Evolutionary conservation across 2,113 vertebrate genomes (phyloP).

Genomic region (Gallinago undulata): DNA sequence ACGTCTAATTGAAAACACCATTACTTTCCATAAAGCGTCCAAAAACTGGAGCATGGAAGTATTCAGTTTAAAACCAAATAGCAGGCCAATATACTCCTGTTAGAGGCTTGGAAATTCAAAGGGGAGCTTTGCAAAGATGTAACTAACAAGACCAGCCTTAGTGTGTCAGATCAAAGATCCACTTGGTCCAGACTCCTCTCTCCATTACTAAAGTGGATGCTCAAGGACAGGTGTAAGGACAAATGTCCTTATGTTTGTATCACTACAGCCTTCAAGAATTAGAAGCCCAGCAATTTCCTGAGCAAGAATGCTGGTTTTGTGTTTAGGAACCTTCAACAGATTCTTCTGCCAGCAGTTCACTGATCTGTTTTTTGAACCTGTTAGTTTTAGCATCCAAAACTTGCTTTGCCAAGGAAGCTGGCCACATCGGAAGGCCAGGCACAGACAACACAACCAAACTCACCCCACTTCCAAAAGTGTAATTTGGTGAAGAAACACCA

Average conservation of each 20-base stretch:
- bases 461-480: neutral
- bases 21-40: slow-evolving; percentile 26
- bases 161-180: neutral
- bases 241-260: neutral
- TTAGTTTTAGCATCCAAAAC: neutral
- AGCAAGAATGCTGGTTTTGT: neutral
- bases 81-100: neutral
- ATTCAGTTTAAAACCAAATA: neutral
- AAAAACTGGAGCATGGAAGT: neutral
- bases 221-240: neutral
- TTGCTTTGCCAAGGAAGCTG: neutral
- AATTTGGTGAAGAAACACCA: neutral
- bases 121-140: neutral
- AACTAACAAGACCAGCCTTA: neutral
- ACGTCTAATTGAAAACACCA: slow-evolving; percentile 4
- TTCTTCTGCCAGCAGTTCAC: neutral
- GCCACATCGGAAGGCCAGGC: neutral
- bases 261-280: neutral
- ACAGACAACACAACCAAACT: neutral
- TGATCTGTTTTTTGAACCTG: neutral
- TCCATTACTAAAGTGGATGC: neutral
- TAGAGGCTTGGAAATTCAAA: neutral
- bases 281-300: neutral
- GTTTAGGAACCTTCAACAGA: neutral
- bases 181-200: neutral